Evolutionary conservation across 2,797 vertebrate genomes (phyloP), one percentile per base, ranked within the genome.

Genomic region (Gallirallus australis): DNA sequence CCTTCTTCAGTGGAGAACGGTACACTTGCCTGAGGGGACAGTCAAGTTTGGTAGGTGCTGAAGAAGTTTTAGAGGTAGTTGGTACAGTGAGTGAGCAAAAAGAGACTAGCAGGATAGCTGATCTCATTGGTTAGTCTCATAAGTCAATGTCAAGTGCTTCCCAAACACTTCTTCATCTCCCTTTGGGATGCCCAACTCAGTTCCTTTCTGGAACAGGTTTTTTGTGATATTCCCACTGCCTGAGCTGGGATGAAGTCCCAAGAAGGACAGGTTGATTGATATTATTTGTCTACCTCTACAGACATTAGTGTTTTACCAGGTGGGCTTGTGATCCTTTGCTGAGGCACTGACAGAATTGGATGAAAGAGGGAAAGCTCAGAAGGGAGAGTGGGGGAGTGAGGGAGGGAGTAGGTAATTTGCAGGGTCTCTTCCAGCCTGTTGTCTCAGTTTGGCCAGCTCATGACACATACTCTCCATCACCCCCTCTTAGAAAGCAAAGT

Each of bases 391-490:
- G 13, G 15, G 14, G 25, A 65, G 8, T 35, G 35, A 77, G 10
- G 39, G 37, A 63, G 13, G 33, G 15, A 86, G 15, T 9, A 64
- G 39, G 5, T 6, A 11, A 33, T 87, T 79, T 72, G 7, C 30
- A 37, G 64, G 20, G 6, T 45, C 19, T 65, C 15, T 42, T 66
- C 28, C n/a, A 39, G 3, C 10, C 27, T 0, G 0, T 27, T 61
- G 11, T 12, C 64, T 63, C 17, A 13, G 8, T 42, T 21, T n/a
- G 37, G 52, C 25, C 31, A n/a, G 12, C 7, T 14, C 50, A 8
- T 76, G 57, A 10, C 18, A 65, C 0, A 0, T 19, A 9, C 15
- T 56, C 13, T 57, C 57, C 40, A 42, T n/a, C 59, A 25, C 3
- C 0, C 4, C n/a, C 35, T 64, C 50, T 48, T 28, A 7, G 40